These are phyloP conservation scores for Gallinago paraguaiae DNA, from an alignment of 2,113 vertebrate genomes.

Conservation along the genomic window DNA sequence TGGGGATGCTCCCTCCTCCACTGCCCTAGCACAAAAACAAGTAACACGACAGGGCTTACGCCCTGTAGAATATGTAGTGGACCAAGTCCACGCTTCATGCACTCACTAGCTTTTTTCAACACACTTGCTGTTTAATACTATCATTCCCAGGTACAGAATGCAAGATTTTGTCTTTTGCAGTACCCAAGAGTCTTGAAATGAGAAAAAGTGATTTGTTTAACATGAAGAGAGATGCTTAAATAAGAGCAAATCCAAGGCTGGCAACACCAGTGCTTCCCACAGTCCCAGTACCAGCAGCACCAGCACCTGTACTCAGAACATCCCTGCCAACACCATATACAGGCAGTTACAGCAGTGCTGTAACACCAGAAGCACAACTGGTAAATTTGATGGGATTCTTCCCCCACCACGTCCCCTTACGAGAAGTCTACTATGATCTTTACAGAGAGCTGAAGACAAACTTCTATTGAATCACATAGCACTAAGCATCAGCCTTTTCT, in stretches of 20 bases:
- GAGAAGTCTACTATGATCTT: background rate
- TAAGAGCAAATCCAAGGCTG: background rate
- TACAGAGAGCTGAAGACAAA: background rate
- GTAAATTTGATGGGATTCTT: background rate
- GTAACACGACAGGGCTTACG: background rate
- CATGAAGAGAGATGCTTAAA: background rate
- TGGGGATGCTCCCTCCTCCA: fast-evolving
- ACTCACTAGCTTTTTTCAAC: background rate
- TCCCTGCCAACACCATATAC: fast-evolving
- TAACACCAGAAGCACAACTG: background rate
- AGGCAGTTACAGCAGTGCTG: background rate
- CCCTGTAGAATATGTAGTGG: background rate
- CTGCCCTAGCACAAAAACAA: background rate
- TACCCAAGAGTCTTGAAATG: background rate
- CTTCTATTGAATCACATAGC: background rate
- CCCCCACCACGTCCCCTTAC: background rate
- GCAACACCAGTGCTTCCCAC: background rate
- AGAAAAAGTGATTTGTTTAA: background rate
- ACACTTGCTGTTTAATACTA: background rate
- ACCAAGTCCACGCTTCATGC: fast-evolving
- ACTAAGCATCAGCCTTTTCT: background rate
- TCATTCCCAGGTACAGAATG: background rate
- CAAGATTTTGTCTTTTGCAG: background rate
- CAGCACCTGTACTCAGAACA: background rate
- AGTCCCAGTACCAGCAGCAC: background rate